Evolutionary conservation across 2,113 vertebrate species (phyloP), one percentile per base, ranked within the genome.

Genomic region (Lonchura striata): DNA sequence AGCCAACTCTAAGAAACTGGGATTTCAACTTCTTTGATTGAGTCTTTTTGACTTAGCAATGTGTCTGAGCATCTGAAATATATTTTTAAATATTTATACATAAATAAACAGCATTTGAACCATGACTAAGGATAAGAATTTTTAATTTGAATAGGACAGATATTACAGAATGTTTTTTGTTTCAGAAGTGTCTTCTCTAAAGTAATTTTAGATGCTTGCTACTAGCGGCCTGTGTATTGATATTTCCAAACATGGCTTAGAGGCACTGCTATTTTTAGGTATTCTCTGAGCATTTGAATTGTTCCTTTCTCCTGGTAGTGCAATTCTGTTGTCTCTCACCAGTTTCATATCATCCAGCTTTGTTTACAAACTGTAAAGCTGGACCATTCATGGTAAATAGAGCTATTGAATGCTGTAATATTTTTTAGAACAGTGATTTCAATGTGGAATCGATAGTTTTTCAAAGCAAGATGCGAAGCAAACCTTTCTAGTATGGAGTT

Each of bases 101-200:
- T 35, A 79, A 87, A 79, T 65, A 90, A 94, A 72, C 20, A 89
- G 14, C 30, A 63, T 92, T 95, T 86, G 59, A 93, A 66, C 30
- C 13, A 22, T 59, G 47, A 90, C 47, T 70, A 74, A 69, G 63
- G 74, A 70, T 90, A 94, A 91, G 50, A 85, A 74, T 63, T 91
- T 95, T 94, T 85, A 54, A 95, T 88, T 66, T 80, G 42, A 65
- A 37, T 41, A 66, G 42, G 27, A 70, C 21, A 82, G 77, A 20
- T 72, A 56, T 8, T 71, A 28, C 57, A 94, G 64, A 41, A 27
- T 7, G 4, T 8, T 72, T 76, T 65, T 41, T 85, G 54, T 90
- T 95, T 97, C 66, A 33, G 8, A 66, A 85, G 41, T 37, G 33
- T 69, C 23, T 72, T 61, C 15, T 27, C 11, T 47, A n/a, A 92